A percentile compares a stretch with the other conserved stretches of the same genome.
phyloP scores from a whole-genome alignment of 2,113 vertebrate genomes.

The Hipposideros armiger region DNA sequence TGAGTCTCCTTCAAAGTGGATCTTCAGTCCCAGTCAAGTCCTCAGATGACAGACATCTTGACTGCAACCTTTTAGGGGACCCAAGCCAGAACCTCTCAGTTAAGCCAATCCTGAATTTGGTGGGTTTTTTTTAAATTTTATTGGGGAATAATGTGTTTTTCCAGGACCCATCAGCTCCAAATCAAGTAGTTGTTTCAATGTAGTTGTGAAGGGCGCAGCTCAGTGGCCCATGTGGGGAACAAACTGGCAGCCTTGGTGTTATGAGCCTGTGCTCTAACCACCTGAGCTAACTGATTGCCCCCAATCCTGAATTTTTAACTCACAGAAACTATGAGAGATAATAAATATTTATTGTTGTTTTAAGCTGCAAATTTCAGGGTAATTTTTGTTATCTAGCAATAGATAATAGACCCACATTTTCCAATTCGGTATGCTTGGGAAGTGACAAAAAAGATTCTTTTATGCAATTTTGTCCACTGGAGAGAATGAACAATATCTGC shows the following conservation, averaged over 20 bases:
- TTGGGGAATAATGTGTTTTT: too few species aligned
- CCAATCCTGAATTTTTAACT: background rate
- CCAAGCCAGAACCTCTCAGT: background rate
- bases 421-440: background rate
- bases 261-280: too few species aligned
- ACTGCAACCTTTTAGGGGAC: background rate
- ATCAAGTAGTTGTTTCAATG: too few species aligned
- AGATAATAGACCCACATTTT: background rate
- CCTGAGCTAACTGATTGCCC: too few species aligned
- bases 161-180: too few species aligned
- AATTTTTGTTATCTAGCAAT: background rate
- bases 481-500: background rate
- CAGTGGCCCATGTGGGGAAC: too few species aligned
- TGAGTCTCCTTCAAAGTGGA: background rate
- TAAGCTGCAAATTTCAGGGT: background rate
- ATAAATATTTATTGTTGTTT: background rate
- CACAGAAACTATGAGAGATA: background rate
- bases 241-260: too few species aligned
- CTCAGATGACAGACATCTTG: background rate
- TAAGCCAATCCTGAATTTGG: background rate
- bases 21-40: background rate
- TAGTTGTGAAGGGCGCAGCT: too few species aligned
- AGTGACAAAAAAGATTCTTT: background rate
- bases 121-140: too few species aligned
- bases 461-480: background rate